phyloP scores from a whole-genome alignment of 2,888 invertebrate genomes.

The Strigamia transsilvanica region DNA sequence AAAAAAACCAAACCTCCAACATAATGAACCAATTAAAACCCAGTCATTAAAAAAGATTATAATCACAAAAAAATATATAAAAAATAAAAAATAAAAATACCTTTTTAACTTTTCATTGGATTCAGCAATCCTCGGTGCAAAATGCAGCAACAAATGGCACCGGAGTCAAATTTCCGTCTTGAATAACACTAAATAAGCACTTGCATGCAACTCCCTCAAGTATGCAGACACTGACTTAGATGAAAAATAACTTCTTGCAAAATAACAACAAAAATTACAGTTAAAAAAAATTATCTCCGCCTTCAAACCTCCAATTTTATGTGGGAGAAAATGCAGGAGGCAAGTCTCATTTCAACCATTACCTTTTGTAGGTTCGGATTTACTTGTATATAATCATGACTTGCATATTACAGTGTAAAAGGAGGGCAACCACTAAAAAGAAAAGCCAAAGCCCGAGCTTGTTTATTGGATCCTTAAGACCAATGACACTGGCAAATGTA shows the following conservation, averaged over 20 bases:
- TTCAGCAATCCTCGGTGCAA: background rate
- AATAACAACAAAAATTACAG: constrained; percentile 21
- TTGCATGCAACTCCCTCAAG: constrained; percentile 24
- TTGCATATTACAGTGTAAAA: constrained; percentile 37
- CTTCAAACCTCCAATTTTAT: constrained; percentile 22
- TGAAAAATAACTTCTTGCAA: constrained; percentile 28
- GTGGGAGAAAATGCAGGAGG: constrained; percentile 38
- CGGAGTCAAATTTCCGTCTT: background rate
- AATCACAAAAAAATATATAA: too few species aligned
- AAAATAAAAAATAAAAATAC: too few species aligned
- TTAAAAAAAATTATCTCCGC: background rate
- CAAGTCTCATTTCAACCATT: constrained; percentile 37
- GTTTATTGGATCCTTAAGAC: constrained; percentile 19
- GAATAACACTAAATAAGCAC: constrained; percentile 36
- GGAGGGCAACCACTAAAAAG: constrained; percentile 30
- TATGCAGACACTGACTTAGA: constrained; percentile 36
- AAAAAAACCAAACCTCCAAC: too few species aligned
- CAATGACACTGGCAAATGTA: constrained; percentile 25
- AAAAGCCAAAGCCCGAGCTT: constrained; percentile 4
- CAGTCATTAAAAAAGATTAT: too few species aligned
- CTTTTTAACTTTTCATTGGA: background rate
- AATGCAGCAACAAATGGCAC: background rate
- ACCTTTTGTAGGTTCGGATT: constrained; percentile 36
- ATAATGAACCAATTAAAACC: too few species aligned
- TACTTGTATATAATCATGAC: constrained; percentile 43